phyloP scores from a whole-genome alignment of 2,888 invertebrate species.

The Dryocosmus kuriphilus region DNA sequence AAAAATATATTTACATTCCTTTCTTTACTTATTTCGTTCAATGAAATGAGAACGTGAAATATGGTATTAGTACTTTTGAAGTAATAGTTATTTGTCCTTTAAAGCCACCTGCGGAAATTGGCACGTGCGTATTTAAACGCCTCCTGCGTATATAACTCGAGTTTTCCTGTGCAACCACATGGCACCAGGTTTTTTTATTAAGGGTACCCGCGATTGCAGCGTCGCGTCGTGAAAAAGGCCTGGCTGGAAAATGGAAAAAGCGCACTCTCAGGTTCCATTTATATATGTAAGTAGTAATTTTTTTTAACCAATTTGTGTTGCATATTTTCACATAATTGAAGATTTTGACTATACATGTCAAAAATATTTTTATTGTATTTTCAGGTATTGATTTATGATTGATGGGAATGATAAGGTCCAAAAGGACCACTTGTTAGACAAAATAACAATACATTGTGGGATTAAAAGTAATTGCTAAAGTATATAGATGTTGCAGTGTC shows the following conservation, averaged over 20 bases:
- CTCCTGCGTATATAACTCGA: not conserved
- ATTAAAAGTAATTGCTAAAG: no score
- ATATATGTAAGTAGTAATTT: no score
- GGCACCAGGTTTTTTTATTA: not conserved
- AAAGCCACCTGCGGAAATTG: slow-evolving; percentile 29
- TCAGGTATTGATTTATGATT: no score
- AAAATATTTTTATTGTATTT: no score
- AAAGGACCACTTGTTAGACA: no score
- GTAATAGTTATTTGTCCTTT: slow-evolving; percentile 30
- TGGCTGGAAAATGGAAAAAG: not conserved
- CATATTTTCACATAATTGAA: no score
- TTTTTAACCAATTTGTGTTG: no score
- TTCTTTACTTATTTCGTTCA: slow-evolving; percentile 3
- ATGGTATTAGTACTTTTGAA: slow-evolving; percentile 12
- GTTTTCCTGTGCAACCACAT: slow-evolving; percentile 16
- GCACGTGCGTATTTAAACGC: slow-evolving; percentile 25
- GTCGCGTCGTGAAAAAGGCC: not conserved
- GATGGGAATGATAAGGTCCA: no score
- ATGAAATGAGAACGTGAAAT: slow-evolving; percentile 7
- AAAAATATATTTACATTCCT: not conserved
- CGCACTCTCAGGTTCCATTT: not conserved
- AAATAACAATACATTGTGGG: no score
- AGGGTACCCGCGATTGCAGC: not conserved
- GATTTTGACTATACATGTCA: no score
- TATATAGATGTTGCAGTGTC: no score